Evolutionary conservation across 2,888 invertebrate species (phyloP).

Genomic region (Cantharis nigra): DNA sequence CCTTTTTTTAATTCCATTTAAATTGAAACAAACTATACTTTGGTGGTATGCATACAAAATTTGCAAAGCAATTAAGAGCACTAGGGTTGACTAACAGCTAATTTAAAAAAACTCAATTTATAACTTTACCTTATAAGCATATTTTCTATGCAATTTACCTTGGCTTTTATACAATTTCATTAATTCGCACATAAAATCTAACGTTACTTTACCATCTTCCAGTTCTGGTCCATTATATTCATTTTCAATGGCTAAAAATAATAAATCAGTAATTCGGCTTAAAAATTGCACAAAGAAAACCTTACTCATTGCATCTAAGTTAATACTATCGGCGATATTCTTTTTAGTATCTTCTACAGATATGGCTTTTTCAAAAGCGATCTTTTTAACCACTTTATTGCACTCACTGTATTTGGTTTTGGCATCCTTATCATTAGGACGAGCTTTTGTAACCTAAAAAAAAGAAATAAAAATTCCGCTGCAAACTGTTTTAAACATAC

Average conservation of each 20-base stretch:
- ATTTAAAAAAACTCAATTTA: neutral
- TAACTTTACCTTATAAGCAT: constrained; percentile 88
- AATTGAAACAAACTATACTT: no score
- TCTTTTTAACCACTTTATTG: constrained; percentile 91
- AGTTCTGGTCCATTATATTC: constrained; percentile 91
- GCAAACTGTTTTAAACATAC: constrained; percentile 61
- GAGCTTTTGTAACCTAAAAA: constrained; percentile 81
- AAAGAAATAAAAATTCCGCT: constrained; percentile 3
- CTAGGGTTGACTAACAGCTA: neutral
- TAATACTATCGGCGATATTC: constrained; percentile 84
- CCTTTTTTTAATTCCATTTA: no score
- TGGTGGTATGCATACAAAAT: neutral
- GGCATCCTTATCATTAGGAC: constrained; percentile 94
- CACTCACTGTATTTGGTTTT: constrained; percentile 91
- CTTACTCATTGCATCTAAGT: constrained; percentile 90
- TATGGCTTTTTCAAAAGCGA: constrained; percentile 97
- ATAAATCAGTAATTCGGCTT: constrained; percentile 7
- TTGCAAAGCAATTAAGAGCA: neutral
- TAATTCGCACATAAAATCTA: constrained; percentile 85
- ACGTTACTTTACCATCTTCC: constrained; percentile 85
- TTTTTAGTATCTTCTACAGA: constrained; percentile 88
- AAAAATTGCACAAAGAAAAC: constrained; percentile 31
- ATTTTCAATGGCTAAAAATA: constrained; percentile 83
- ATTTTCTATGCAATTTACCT: constrained; percentile 93
- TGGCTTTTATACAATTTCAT: constrained; percentile 90